Evolutionary conservation across 2,113 vertebrate species (phyloP).

Genomic region (Rutilus rutilus): DNA sequence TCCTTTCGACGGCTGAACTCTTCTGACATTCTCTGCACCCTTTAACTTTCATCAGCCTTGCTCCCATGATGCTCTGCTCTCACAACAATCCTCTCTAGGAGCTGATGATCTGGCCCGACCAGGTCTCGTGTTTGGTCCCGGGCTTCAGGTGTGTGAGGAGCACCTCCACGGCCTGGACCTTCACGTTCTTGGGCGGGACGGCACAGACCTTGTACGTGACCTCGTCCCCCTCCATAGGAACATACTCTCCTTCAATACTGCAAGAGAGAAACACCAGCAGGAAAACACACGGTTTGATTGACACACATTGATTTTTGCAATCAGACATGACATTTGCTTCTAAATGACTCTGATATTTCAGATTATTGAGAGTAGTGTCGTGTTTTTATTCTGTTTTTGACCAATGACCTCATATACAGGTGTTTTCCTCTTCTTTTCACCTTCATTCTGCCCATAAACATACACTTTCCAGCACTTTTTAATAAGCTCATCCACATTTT

Average conservation of each 20-base stretch:
- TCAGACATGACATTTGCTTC: too few species aligned
- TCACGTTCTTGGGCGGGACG: constrained; percentile 97
- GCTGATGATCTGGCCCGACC: constrained; percentile 95
- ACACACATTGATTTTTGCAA: too few species aligned
- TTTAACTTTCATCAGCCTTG: constrained; percentile 21
- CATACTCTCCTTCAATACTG: constrained; percentile 97
- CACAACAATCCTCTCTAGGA: constrained; percentile 72
- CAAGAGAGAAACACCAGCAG: not conserved
- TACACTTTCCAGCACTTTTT: too few species aligned
- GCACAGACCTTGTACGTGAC: constrained; percentile 95
- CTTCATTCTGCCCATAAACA: too few species aligned
- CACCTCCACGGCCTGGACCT: constrained; percentile 98
- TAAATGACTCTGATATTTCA: too few species aligned
- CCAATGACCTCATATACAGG: too few species aligned
- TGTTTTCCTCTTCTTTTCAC: too few species aligned
- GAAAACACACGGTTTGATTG: too few species aligned
- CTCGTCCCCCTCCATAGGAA: constrained; percentile 94
- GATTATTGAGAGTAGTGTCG: too few species aligned
- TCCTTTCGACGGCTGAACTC: not conserved
- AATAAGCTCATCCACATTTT: too few species aligned
- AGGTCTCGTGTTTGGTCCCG: constrained; percentile 95
- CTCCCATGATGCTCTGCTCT: not conserved
- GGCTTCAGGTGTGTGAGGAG: constrained; percentile 92
- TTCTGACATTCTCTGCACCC: not conserved
- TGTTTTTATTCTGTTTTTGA: too few species aligned